These are phyloP conservation scores for Neolamprologus falcicula DNA, from an alignment of 2,113 vertebrate species.

Conservation along the genomic window DNA sequence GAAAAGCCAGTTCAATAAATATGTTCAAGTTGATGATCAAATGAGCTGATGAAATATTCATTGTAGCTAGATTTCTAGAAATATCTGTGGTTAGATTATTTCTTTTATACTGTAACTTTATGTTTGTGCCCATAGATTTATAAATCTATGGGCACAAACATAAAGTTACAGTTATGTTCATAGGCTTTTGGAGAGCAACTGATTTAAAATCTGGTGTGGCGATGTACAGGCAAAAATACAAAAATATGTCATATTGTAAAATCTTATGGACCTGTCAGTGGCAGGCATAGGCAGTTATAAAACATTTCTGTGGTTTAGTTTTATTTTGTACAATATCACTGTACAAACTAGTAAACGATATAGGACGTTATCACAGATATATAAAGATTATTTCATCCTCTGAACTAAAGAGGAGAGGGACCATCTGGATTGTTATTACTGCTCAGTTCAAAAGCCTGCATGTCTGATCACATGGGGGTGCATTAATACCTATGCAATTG, in stretches of 20 bases:
- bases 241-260: neutral
- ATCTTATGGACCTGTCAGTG: neutral
- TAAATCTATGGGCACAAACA: neutral
- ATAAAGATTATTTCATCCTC: neutral
- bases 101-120: neutral
- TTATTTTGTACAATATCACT: neutral
- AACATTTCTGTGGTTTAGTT: neutral
- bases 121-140: too few species aligned
- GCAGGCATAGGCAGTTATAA: neutral
- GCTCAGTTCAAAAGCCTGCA: neutral
- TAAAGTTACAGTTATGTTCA: neutral
- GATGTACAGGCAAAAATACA: neutral
- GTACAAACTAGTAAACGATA: neutral
- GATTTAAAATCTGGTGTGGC: neutral
- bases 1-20: neutral
- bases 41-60: neutral
- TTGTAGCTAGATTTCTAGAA: neutral
- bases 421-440: neutral
- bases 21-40: neutral
- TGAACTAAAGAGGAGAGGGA: neutral
- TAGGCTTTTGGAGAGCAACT: neutral
- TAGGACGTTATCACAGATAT: neutral
- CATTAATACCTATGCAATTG: neutral
- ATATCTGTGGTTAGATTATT: neutral
- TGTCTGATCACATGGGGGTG: neutral